Percentiles rank a stretch among this genome's conserved stretches.
Evolutionary conservation across 2,888 invertebrate species (phyloP).

Genomic region (Disparrhopalites patrizii): DNA sequence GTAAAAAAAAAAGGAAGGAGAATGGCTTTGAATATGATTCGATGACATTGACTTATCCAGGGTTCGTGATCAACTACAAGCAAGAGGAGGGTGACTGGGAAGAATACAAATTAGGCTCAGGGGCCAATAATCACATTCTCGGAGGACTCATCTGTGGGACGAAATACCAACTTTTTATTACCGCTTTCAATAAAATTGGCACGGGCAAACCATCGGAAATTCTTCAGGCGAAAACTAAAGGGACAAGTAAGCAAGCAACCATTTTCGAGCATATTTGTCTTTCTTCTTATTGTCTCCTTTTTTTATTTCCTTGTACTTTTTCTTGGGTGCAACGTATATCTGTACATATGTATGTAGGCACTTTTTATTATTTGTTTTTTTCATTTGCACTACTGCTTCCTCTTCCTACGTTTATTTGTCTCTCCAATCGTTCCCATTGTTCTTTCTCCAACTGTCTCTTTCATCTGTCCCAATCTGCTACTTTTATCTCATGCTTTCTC

Average conservation of each 20-base stretch:
- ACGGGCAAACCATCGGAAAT: slow-evolving; percentile 85
- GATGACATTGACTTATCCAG: slow-evolving; percentile 14
- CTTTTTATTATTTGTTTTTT: too few species aligned
- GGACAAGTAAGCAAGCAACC: slow-evolving; percentile 61
- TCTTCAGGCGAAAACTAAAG: slow-evolving; percentile 77
- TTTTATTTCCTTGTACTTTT: too few species aligned
- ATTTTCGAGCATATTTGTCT: too few species aligned
- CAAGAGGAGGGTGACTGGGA: slow-evolving; percentile 91
- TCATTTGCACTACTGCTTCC: too few species aligned
- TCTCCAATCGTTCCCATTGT: too few species aligned
- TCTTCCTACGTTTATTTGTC: too few species aligned
- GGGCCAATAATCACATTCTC: slow-evolving; percentile 71
- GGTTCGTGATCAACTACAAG: slow-evolving; percentile 70
- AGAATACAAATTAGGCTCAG: slow-evolving; percentile 78
- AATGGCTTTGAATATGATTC: neutral
- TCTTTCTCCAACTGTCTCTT: too few species aligned
- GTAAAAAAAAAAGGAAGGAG: neutral
- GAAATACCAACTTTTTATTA: slow-evolving; percentile 79
- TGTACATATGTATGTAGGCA: neutral
- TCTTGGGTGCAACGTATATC: too few species aligned
- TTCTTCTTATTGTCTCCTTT: too few species aligned
- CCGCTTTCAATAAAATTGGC: slow-evolving; percentile 85
- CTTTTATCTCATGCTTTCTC: too few species aligned
- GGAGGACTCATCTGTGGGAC: slow-evolving; percentile 84
- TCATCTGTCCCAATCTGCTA: too few species aligned